Conservation (phyloP, 2,888 invertebrate genomes). For the Holacanthella duospinosa region DNA sequence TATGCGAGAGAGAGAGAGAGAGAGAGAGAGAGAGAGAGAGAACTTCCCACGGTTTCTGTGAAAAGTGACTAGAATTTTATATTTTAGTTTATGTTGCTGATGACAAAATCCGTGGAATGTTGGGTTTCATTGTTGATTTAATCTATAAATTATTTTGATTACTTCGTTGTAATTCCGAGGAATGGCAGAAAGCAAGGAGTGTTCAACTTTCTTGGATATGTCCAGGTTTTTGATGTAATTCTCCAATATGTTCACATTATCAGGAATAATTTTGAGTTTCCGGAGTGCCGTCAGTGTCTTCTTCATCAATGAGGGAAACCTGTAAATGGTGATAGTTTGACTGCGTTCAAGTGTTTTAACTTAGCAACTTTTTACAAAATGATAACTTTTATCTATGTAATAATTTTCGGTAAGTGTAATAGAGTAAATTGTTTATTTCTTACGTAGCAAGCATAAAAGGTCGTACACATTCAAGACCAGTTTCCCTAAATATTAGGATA, state of each 20-base stretch:
- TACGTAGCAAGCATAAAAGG: too few species aligned
- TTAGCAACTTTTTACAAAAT: too few species aligned
- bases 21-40: too few species aligned
- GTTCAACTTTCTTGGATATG: background rate
- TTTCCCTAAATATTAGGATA: conserved; percentile 52
- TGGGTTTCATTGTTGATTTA: too few species aligned
- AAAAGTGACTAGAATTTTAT: too few species aligned
- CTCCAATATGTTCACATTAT: conserved; percentile 42
- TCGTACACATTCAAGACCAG: conserved; percentile 47
- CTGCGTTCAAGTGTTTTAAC: too few species aligned
- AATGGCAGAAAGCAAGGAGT: background rate
- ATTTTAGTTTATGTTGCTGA: too few species aligned
- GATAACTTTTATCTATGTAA: too few species aligned
- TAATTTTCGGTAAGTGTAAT: background rate
- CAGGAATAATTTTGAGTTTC: conserved; percentile 41
- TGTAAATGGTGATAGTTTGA: conserved; percentile 20
- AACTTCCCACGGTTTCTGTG: too few species aligned
- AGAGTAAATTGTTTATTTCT: too few species aligned
- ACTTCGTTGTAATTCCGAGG: background rate
- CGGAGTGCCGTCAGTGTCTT: conserved; percentile 43
- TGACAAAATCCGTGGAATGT: too few species aligned
- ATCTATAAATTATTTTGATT: background rate
- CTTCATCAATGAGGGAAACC: conserved; percentile 41
- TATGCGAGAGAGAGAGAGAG: too few species aligned
- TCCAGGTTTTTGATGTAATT: conserved; percentile 27